phyloP scores from a whole-genome alignment of 2,113 vertebrate genomes.

The Fukomys damarensis region DNA sequence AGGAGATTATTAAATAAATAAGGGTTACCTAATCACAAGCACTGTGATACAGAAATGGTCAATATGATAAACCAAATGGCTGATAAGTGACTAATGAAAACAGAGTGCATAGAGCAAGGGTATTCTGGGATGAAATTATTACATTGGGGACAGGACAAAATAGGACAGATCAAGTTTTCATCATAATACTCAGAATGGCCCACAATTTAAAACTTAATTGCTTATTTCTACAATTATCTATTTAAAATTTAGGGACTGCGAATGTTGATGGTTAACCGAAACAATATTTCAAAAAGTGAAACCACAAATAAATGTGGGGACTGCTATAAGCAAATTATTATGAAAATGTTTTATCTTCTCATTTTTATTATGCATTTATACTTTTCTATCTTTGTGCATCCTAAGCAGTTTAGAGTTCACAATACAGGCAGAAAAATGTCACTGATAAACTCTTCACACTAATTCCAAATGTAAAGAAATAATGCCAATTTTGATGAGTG shows the following conservation, averaged over 20 bases:
- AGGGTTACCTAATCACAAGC: not conserved
- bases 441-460: not conserved
- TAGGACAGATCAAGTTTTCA: not conserved
- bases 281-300: not conserved
- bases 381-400: not conserved
- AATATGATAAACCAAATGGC: not conserved
- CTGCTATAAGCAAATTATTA: not conserved
- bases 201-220: not conserved
- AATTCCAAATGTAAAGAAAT: constrained; percentile 50
- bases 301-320: not conserved
- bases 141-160: not conserved
- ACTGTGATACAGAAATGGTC: not conserved
- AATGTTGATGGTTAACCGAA: not conserved
- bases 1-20: not conserved
- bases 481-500: constrained; percentile 12
- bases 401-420: constrained; percentile 13
- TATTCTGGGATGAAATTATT: not conserved
- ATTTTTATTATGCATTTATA: not conserved
- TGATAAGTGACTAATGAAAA: not conserved
- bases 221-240: not conserved
- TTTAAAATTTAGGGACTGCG: not conserved
- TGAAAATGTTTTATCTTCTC: not conserved
- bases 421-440: not conserved
- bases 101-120: not conserved
- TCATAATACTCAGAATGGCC: not conserved